Evolutionary conservation across 1,140 invertebrate species (phyloP).

Genomic region (Orchesella cincta): DNA sequence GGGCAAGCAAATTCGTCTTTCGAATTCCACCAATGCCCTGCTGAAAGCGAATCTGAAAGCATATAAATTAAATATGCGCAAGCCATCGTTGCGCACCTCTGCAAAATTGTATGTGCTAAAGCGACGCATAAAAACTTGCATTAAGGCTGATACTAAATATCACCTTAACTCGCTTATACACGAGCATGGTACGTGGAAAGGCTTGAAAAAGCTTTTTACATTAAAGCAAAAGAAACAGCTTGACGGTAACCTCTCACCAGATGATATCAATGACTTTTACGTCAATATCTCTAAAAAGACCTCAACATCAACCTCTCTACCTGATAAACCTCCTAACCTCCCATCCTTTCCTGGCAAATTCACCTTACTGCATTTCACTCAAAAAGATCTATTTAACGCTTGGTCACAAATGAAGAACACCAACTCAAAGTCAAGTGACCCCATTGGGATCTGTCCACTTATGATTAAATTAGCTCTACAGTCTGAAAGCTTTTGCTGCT

Average conservation of each 20-base stretch:
- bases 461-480: background rate
- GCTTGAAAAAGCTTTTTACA: background rate
- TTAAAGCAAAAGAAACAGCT: background rate
- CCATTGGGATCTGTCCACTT: background rate
- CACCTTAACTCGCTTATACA: background rate
- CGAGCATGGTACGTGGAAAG: background rate
- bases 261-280: constrained; percentile 3
- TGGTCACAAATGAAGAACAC: constrained; percentile 8
- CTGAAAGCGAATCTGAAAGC: background rate
- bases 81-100: background rate
- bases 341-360: background rate
- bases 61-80: background rate
- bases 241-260: background rate
- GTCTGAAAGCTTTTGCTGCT: background rate
- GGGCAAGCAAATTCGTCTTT: background rate
- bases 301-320: background rate
- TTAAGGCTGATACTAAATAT: background rate
- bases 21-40: background rate
- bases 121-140: background rate
- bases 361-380: background rate
- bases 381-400: background rate
- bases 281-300: background rate
- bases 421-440: background rate
- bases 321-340: background rate
- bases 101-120: background rate